These are phyloP conservation scores for Carcina quercana DNA, from an alignment of 2,888 invertebrate genomes.

Conservation along the genomic window DNA sequence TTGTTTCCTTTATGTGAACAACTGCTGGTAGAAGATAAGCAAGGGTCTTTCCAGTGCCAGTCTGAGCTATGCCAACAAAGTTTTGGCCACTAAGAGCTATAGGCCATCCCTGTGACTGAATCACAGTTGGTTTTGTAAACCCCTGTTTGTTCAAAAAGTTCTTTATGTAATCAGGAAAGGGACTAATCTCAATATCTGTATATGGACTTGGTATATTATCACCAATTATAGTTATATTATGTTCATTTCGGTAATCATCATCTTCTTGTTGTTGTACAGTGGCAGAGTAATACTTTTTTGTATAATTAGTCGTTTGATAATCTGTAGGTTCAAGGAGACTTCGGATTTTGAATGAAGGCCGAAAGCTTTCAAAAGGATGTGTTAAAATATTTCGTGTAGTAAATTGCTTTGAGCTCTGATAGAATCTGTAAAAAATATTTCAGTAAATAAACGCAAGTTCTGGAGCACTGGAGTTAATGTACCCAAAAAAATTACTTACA, in stretches of 20 bases:
- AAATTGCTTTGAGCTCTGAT: constrained; percentile 25
- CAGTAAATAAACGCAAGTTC: not conserved
- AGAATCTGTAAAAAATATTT: constrained; percentile 38
- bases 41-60: constrained; percentile 85
- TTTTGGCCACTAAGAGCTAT: constrained; percentile 85
- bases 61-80: constrained; percentile 90
- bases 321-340: constrained; percentile 20
- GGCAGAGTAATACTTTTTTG: constrained; percentile 36
- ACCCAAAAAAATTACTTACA: constrained; percentile 35
- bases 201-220: constrained; percentile 82
- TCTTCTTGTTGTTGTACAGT: constrained; percentile 61
- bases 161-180: constrained; percentile 83
- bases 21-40: constrained; percentile 87
- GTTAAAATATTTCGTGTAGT: constrained; percentile 18
- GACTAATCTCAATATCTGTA: constrained; percentile 81
- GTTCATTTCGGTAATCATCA: constrained; percentile 75
- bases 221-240: constrained; percentile 84
- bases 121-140: constrained; percentile 83
- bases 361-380: constrained; percentile 20
- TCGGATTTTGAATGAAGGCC: constrained; percentile 23
- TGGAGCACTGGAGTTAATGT: constrained; percentile 1
- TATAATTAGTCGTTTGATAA: constrained; percentile 11
- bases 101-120: constrained; percentile 91
- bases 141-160: constrained; percentile 76
- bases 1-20: constrained; percentile 87